These are phyloP conservation scores for Podarcis muralis DNA, from an alignment of 2,113 vertebrate genomes.

Conservation along the genomic window DNA sequence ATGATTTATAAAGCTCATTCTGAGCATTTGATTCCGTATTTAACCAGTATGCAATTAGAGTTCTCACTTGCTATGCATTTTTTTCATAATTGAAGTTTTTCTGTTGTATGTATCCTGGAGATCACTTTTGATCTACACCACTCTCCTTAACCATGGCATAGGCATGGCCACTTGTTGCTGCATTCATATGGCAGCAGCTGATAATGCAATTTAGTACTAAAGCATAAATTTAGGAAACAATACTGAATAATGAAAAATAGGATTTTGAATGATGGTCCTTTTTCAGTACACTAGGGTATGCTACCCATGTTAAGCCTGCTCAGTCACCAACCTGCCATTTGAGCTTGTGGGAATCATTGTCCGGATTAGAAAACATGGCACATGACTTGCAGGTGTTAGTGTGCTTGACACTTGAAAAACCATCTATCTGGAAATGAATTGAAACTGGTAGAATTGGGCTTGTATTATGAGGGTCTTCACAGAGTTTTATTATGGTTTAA, in stretches of 20 bases:
- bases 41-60: background rate
- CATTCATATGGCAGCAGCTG: background rate
- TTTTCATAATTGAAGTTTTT: background rate
- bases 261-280: background rate
- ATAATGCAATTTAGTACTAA: background rate
- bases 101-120: background rate
- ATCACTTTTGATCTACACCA: background rate
- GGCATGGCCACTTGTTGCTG: background rate
- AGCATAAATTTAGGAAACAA: background rate
- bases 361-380: background rate
- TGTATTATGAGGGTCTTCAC: background rate
- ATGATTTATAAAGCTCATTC: background rate
- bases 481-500: background rate
- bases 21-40: background rate
- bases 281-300: background rate
- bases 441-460: background rate
- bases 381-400: background rate
- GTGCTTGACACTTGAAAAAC: background rate
- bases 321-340: background rate
- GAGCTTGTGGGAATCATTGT: background rate
- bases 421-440: background rate
- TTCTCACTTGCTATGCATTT: background rate
- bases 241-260: background rate
- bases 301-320: background rate
- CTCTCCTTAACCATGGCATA: background rate